Conservation (phyloP, 2,113 vertebrate species). For the Gasterosteus aculeatus region DNA sequence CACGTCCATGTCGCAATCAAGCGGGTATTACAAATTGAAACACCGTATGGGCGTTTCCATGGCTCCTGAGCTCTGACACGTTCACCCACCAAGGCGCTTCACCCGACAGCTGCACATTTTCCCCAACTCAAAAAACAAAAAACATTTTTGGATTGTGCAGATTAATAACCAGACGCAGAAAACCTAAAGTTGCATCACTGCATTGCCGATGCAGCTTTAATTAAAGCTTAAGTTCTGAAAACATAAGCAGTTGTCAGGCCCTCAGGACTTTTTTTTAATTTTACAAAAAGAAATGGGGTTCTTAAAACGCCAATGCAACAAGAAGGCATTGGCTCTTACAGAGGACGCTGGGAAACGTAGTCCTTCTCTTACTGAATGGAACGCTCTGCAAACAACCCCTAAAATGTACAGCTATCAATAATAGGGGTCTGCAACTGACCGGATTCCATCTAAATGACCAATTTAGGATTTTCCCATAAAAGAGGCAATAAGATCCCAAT, state of each 20-base stretch:
- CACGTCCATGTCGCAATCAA: background rate
- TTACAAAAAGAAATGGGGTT: too few species aligned
- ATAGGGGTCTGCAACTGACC: background rate
- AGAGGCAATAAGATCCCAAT: conserved; percentile 15
- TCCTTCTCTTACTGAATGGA: background rate
- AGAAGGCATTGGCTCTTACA: conserved; percentile 8
- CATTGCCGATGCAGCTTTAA: background rate
- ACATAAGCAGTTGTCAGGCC: background rate
- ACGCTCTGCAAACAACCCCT: background rate
- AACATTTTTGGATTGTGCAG: too few species aligned
- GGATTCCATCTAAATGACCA: background rate
- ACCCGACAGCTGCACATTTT: too few species aligned
- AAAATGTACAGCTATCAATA: background rate
- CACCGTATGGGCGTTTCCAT: background rate
- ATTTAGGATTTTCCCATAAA: background rate
- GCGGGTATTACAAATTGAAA: background rate
- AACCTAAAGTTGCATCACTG: background rate
- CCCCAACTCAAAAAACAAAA: too few species aligned
- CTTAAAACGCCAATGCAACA: conserved; percentile 16
- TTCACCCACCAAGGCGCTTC: background rate
- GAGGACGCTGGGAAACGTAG: background rate
- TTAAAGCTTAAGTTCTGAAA: background rate
- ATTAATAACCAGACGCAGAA: too few species aligned
- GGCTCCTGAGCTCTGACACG: background rate
- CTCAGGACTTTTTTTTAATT: background rate